Base-by-base conservation (phyloP, 2,113 vertebrate species). In the Lepus timidus region DNA sequence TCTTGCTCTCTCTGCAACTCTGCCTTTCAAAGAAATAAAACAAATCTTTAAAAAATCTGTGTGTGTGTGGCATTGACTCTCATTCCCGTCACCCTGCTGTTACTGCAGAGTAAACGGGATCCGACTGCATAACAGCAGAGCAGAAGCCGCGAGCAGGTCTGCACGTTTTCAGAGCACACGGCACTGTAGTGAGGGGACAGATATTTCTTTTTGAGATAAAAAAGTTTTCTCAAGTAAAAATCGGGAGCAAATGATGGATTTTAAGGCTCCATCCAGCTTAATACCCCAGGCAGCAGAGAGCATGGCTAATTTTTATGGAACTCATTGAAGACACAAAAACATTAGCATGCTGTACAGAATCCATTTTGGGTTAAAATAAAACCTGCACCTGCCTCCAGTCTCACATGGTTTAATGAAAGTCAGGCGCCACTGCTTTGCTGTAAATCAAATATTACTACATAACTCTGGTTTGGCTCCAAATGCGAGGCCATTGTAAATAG, bases 361-460 rank as follows among this genome's bases (percentile, higher is more conserved):
- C 44, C 68, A 83, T 55, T n/a, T 79, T 76, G 39, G 39, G 64
- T 92, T 96, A 80, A 91, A 82, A 65, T 73, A 92, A 93, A 94
- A 68, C 76, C 36, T 78, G n/a, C 68, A 68, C 76, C 36, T 78
- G n/a, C 68, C 36, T 70, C 84, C 55, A 85, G 67, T 39, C 90
- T 49, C 62, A 3, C 33, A 10, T 73, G 33, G 95, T 93, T 90
- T 80, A 85, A 93, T 88, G 55, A 93, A 87, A 97, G 85, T 49
- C 81, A 44, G 16, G 9, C 90, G 70, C 81, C 5, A 1, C 1
- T 86, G 93, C 78, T 52, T 75, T 96, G 64, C 88, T 64, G 29
- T 64, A 96, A 97, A 94, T 88, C 86, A 95, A 90, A 88, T 84
- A 93, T 94, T 85, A 92, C 49, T 61, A n/a, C 80, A 75, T 85